Evolutionary conservation across 2,888 invertebrate genomes (phyloP).

Genomic region (Chalcis sispes): DNA sequence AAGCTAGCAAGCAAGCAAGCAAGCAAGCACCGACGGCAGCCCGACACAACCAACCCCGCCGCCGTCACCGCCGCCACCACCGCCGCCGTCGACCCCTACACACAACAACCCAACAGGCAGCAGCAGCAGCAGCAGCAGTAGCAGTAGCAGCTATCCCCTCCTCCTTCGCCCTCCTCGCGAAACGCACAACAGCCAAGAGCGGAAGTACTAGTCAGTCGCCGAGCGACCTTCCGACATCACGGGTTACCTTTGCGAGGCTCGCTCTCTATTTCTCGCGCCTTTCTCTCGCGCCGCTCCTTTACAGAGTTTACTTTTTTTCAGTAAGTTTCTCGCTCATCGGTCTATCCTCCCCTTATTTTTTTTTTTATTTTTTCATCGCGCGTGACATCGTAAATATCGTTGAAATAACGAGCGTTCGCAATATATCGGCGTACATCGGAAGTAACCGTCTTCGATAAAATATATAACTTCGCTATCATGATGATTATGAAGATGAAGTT

Average conservation of each 20-base stretch:
- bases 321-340: too few relatives aligned
- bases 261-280: not conserved
- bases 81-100: slow-evolving; percentile 70
- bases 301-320: too few relatives aligned
- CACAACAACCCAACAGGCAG: slow-evolving; percentile 75
- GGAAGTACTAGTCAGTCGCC: slow-evolving; percentile 76
- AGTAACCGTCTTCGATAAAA: too few relatives aligned
- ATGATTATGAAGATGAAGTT: too few relatives aligned
- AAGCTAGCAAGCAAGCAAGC: slow-evolving; percentile 48
- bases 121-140: slow-evolving; percentile 34
- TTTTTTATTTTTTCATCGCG: too few relatives aligned
- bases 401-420: too few relatives aligned
- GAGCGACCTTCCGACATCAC: slow-evolving; percentile 76
- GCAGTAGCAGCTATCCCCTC: slow-evolving; percentile 70
- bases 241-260: slow-evolving; percentile 66
- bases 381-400: too few relatives aligned
- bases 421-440: too few relatives aligned
- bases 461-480: too few relatives aligned
- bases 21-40: slow-evolving; percentile 63
- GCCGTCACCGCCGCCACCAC: slow-evolving; percentile 55
- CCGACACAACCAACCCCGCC: too few relatives aligned
- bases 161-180: slow-evolving; percentile 64
- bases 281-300: not conserved
- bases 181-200: slow-evolving; percentile 76
- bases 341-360: too few relatives aligned